Evolutionary conservation across 2,888 invertebrate genomes (phyloP).

Genomic region (Lochmaea crataegi): DNA sequence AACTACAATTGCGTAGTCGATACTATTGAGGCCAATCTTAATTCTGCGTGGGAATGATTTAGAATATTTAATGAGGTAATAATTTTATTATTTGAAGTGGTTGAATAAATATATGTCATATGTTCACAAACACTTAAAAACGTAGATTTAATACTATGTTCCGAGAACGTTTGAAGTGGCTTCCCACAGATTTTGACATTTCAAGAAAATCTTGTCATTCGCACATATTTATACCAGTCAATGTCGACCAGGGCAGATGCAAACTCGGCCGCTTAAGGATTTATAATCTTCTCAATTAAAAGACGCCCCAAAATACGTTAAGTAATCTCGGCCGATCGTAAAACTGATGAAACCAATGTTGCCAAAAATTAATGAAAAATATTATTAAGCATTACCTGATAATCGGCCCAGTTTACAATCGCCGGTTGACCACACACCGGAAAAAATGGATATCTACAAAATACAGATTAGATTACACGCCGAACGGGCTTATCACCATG

Average conservation of each 20-base stretch:
- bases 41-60: conserved; percentile 21
- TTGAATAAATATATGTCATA: conserved; percentile 10
- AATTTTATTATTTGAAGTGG: conserved; percentile 21
- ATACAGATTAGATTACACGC: too few species aligned
- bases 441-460: background rate
- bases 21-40: conserved; percentile 20
- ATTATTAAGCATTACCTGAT: too few species aligned
- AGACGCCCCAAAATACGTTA: too few species aligned
- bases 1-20: conserved; percentile 6
- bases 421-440: too few species aligned
- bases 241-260: too few species aligned
- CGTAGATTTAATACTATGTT: conserved; percentile 5
- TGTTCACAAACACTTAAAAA: conserved; percentile 15
- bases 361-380: too few species aligned
- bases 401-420: too few species aligned
- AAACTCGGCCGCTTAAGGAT: too few species aligned
- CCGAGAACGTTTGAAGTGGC: background rate
- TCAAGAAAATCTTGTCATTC: background rate
- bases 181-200: conserved; percentile 8
- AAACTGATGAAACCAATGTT: too few species aligned
- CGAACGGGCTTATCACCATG: too few species aligned
- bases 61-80: conserved; percentile 26
- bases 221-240: background rate
- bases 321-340: too few species aligned
- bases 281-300: too few species aligned